Evolutionary conservation across 2,797 vertebrate genomes (phyloP), one percentile per base, ranked within the genome.

Genomic region (Sebastolobus altivelis): DNA sequence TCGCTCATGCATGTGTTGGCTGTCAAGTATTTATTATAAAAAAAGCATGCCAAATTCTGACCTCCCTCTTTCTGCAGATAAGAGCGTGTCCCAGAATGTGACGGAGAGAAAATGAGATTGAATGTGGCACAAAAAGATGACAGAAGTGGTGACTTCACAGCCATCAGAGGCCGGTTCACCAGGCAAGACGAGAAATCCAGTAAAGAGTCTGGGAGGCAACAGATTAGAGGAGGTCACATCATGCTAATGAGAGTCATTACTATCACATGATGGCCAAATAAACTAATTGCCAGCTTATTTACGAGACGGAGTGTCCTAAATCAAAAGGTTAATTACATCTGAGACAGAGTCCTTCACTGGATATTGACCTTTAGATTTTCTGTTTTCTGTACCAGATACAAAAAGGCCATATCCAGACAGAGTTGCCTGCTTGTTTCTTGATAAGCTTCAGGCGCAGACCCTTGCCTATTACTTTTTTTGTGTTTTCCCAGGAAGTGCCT

Each of bases 361-460:
- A 95, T 95, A 95, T 93, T 89, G 96, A 97, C 92, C 91, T 93
- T 90, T 91, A 86, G 60, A 84, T 76, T 86, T 89, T 84, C 77
- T 90, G 69, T 86, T 92, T 82, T 83, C 67, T 61, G 85, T 81
- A 37, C 27, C 2, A 80, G 75, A 92, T 79, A 96, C 85, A 67
- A 96, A 96, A 96, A 92, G 93, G 88, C 89, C 92, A 94, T 18
- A 89, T 92, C 95, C 96, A 95, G 96, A 97, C 95, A 96, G 95
- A 96, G 95, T 88, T 96, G 96, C 95, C 95, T 97, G 94, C 95
- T 92, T 96, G 95, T 96, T 97, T 95, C 95, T 96, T 89, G 96
- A 95, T 97, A 94, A 97, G 97, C 98, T 99, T 93, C 96, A 96
- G 98, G 98, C 98, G 88, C 95, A 96, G 96, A 97, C 96, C 96